Evolutionary conservation across 2,888 invertebrate species (phyloP).

Genomic region (Leucophenga maculata): DNA sequence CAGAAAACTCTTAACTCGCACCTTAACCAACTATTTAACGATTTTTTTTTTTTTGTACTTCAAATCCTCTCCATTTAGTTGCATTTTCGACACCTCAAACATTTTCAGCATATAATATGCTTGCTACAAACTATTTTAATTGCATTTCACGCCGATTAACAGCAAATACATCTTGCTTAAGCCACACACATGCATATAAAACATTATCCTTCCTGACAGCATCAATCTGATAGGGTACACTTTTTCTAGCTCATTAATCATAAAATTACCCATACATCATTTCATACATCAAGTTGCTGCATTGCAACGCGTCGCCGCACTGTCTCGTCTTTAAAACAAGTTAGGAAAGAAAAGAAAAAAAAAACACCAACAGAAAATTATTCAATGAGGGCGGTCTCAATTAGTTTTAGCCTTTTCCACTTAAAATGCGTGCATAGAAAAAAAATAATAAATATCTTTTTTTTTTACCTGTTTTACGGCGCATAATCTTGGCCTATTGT

Average conservation of each 20-base stretch:
- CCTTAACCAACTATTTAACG: no score
- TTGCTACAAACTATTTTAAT: neutral
- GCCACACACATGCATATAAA: neutral
- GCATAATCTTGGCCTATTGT: no score
- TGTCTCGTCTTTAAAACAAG: neutral
- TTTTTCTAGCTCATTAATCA: conserved; percentile 19
- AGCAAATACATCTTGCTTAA: neutral
- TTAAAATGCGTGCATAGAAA: neutral
- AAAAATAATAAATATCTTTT: no score
- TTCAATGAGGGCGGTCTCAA: conserved; percentile 67
- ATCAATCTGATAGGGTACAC: no score
- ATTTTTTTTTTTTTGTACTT: no score
- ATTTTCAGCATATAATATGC: no score
- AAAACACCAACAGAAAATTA: conserved; percentile 51
- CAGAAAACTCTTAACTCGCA: no score
- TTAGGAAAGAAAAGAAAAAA: conserved; percentile 31
- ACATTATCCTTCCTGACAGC: neutral
- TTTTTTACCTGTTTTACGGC: no score
- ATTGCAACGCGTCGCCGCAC: neutral
- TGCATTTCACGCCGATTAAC: neutral
- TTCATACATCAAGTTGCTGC: neutral
- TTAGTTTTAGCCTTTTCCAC: conserved; percentile 58
- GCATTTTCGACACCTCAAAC: no score
- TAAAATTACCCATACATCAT: conserved; percentile 20
- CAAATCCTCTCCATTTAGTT: no score